A percentile compares a stretch with the other conserved stretches of the same genome.
Conservation (phyloP, 2,797 vertebrate genomes). For the Zenarchopterus dispar region DNA sequence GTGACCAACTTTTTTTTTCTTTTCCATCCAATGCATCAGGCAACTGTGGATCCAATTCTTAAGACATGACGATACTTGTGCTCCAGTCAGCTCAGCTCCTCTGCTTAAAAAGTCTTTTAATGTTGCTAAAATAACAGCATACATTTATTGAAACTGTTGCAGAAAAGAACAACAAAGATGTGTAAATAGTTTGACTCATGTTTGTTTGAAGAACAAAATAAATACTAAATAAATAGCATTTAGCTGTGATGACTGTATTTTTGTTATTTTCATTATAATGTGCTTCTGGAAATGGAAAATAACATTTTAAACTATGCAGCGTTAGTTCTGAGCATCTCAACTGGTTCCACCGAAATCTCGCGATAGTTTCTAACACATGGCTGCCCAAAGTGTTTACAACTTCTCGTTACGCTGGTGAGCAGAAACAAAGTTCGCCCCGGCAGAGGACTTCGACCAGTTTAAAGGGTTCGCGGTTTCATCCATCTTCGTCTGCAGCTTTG, state of each 20-base stretch:
- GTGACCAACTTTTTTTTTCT: neutral
- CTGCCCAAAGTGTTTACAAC: conserved; percentile 68
- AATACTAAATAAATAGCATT: conserved; percentile 81
- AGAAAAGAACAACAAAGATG: conserved; percentile 74
- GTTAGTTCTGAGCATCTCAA: no score
- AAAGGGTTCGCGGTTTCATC: rapidly evolving
- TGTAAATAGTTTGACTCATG: conserved; percentile 85
- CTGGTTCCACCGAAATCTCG: conserved; percentile 56
- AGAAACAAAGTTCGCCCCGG: conserved; percentile 13
- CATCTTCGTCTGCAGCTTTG: neutral
- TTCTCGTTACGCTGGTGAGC: conserved; percentile 44
- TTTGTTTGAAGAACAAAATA: conserved; percentile 84
- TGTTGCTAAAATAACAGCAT: conserved; percentile 72
- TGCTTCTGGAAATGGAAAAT: no score
- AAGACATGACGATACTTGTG: neutral
- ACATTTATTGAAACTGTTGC: conserved; percentile 60
- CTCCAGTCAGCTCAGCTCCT: conserved; percentile 73
- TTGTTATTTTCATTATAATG: neutral
- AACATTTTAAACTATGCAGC: neutral
- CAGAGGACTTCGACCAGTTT: neutral
- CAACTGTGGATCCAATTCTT: conserved; percentile 1
- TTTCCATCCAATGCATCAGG: no score
- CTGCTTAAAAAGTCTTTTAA: conserved; percentile 64
- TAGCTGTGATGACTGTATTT: conserved; percentile 39
- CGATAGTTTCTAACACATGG: conserved; percentile 74